Percentiles rank a stretch among this genome's conserved stretches.
phyloP scores from a whole-genome alignment of 2,113 vertebrate genomes.

The Caranx ignobilis region DNA sequence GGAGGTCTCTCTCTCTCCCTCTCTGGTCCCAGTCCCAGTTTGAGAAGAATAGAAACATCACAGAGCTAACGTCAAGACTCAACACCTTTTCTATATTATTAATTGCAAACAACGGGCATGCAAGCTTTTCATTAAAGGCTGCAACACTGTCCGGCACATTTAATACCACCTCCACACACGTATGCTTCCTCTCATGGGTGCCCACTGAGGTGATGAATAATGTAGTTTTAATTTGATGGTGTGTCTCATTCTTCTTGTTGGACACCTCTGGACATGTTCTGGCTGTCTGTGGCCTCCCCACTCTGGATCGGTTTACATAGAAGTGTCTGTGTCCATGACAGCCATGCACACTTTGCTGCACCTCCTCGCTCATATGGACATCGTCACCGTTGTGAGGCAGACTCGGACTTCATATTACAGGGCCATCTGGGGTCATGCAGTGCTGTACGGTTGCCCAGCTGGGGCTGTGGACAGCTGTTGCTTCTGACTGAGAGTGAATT shows the following conservation, averaged over 20 bases:
- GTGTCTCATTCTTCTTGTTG: slow-evolving; percentile 73
- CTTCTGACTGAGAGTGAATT: slow-evolving; percentile 63
- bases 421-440: slow-evolving; percentile 21
- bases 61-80: neutral
- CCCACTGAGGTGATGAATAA: slow-evolving; percentile 76
- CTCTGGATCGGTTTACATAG: slow-evolving; percentile 77
- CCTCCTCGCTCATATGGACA: slow-evolving; percentile 44
- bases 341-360: slow-evolving; percentile 54
- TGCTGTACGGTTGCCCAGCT: neutral
- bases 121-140: slow-evolving; percentile 39
- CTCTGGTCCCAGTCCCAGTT: neutral
- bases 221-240: slow-evolving; percentile 81
- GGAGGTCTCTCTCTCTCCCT: neutral
- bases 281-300: slow-evolving; percentile 66
- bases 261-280: slow-evolving; percentile 80
- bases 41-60: slow-evolving; percentile 1
- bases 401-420: slow-evolving; percentile 65
- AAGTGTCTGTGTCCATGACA: slow-evolving; percentile 77
- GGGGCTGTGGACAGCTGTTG: slow-evolving; percentile 27
- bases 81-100: slow-evolving; percentile 18
- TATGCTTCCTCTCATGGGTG: slow-evolving; percentile 68
- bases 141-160: slow-evolving; percentile 54
- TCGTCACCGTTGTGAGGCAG: slow-evolving; percentile 28
- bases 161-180: slow-evolving; percentile 63
- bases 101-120: slow-evolving; percentile 27